These are phyloP conservation scores for Notiomystis cincta DNA, from an alignment of 2,113 vertebrate species.

Conservation along the genomic window DNA sequence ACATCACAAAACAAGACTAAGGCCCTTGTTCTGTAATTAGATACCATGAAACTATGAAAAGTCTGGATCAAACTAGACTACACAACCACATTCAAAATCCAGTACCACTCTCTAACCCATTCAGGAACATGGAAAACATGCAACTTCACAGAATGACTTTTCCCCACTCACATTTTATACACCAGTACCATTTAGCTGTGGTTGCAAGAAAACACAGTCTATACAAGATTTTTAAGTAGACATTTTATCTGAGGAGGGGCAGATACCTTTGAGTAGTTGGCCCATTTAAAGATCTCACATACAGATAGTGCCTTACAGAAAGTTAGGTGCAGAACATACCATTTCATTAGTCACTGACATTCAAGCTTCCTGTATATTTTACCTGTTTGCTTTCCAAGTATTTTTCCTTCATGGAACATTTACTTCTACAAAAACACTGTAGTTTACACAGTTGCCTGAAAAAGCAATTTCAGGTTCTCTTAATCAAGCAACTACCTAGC, in stretches of 20 bases:
- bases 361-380: not conserved
- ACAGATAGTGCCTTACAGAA: not conserved
- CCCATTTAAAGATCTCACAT: not conserved
- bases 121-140: not conserved
- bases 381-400: conserved; percentile 11
- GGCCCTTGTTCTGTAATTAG: not conserved
- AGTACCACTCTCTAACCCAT: not conserved
- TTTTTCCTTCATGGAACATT: conserved; percentile 17
- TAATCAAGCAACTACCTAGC: not conserved
- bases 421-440: not conserved
- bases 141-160: not conserved
- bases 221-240: not conserved
- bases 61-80: not conserved
- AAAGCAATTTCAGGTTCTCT: not conserved
- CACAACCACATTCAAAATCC: not conserved
- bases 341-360: not conserved
- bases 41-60: not conserved
- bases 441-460: not conserved
- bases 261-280: not conserved
- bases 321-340: not conserved
- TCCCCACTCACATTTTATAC: not conserved
- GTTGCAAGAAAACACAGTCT: not conserved
- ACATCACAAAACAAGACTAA: not conserved
- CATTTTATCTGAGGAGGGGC: not conserved
- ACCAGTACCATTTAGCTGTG: not conserved